These are phyloP conservation scores for Hydropsyche tenuis DNA, from an alignment of 1,140 invertebrate species.

Conservation along the genomic window DNA sequence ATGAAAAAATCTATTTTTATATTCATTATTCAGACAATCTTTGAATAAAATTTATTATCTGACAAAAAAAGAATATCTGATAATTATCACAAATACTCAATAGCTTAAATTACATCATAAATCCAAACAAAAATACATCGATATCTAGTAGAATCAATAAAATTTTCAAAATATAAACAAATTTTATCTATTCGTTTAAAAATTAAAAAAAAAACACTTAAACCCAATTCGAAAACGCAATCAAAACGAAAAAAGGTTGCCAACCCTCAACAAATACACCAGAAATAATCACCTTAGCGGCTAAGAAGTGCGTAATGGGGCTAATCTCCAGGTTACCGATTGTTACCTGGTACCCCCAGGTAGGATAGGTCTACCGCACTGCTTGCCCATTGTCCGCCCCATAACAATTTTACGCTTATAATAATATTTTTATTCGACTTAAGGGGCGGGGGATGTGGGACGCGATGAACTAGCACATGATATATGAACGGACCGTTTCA, in stretches of 20 bases:
- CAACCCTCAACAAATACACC: background rate
- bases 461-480: background rate
- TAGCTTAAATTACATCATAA: too few species aligned
- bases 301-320: slow-evolving; percentile 47
- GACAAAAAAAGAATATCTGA: too few species aligned
- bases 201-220: too few species aligned
- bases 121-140: too few species aligned
- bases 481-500: slow-evolving; percentile 6
- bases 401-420: slow-evolving; percentile 50
- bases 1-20: too few species aligned
- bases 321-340: slow-evolving; percentile 40
- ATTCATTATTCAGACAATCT: too few species aligned
- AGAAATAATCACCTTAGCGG: slow-evolving; percentile 47
- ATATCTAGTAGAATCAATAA: too few species aligned
- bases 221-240: too few species aligned
- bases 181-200: too few species aligned
- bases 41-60: too few species aligned
- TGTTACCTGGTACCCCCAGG: slow-evolving; percentile 29
- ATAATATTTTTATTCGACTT: slow-evolving; percentile 49
- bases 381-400: slow-evolving; percentile 35
- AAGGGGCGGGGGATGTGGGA: slow-evolving; percentile 11
- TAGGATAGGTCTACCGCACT: slow-evolving; percentile 43
- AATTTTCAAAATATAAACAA: too few species aligned
- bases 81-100: too few species aligned
- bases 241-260: background rate